A percentile compares a stretch with the other conserved stretches of the same genome.
phyloP scores from a whole-genome alignment of 2,113 vertebrate species.

The Picathartes gymnocephalus region DNA sequence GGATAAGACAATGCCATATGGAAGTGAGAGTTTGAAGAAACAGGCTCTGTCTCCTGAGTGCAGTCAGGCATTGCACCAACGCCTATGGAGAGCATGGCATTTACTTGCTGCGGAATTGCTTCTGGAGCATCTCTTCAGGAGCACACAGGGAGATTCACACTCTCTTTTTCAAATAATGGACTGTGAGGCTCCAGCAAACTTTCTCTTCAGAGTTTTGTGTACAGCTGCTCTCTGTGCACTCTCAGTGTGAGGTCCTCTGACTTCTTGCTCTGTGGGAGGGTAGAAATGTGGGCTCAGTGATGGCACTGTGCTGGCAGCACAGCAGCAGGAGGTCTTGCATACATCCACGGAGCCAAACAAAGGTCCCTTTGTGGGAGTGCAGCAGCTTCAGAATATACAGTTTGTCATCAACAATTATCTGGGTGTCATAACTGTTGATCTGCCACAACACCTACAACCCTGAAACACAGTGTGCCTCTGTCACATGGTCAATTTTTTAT shows the following conservation, averaged over 20 bases:
- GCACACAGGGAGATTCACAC: background rate
- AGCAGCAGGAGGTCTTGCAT: background rate
- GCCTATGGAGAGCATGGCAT: background rate
- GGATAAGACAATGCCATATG: background rate
- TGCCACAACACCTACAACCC: background rate
- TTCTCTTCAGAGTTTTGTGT: background rate
- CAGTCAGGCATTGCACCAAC: background rate
- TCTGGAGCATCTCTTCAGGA: background rate
- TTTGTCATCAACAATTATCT: background rate
- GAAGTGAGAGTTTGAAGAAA: background rate
- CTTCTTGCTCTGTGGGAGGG: background rate
- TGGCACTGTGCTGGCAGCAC: background rate
- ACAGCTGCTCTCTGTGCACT: background rate
- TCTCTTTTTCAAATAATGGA: background rate
- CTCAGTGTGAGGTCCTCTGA: background rate
- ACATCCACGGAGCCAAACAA: background rate
- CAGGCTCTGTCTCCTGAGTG: background rate
- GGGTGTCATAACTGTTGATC: background rate
- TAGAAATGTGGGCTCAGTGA: background rate
- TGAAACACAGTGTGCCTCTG: background rate
- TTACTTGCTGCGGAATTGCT: background rate
- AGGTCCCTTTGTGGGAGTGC: background rate
- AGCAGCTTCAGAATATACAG: background rate
- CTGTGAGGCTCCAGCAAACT: background rate
- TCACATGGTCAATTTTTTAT: background rate